Evolutionary conservation across 2,797 vertebrate genomes (phyloP).

Genomic region (Peromyscus aztecus): DNA sequence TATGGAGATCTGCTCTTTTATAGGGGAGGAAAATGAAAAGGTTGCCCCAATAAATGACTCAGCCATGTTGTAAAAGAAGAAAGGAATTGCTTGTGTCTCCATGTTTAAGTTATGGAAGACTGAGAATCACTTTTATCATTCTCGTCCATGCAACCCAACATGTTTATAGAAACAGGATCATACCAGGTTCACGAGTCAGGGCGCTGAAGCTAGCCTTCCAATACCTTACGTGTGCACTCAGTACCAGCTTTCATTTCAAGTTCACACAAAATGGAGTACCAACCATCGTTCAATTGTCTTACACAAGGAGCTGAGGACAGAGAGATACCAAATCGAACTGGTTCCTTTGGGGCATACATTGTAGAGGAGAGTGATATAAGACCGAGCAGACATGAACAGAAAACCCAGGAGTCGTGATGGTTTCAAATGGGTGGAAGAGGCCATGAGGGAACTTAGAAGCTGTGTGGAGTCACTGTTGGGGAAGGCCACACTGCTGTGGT

Average conservation of each 20-base stretch:
- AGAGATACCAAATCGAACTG: neutral
- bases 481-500: neutral
- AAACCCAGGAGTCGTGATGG: accelerated
- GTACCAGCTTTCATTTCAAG: neutral
- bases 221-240: accelerated
- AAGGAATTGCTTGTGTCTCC: slow-evolving; percentile 36
- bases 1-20: slow-evolving; percentile 44
- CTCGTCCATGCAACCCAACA: neutral
- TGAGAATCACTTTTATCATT: neutral
- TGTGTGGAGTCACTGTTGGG: accelerated
- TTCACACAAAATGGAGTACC: neutral
- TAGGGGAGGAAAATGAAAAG: slow-evolving; percentile 74
- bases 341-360: neutral
- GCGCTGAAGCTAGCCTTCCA: neutral
- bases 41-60: slow-evolving; percentile 77
- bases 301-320: neutral
- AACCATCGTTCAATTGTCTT: too few relatives aligned
- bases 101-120: neutral
- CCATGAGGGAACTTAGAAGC: neutral
- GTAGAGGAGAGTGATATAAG: accelerated
- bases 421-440: neutral
- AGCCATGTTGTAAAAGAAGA: slow-evolving; percentile 74
- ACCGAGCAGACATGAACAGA: neutral
- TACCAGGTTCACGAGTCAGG: neutral
- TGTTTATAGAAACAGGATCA: neutral